Percentiles rank a stretch among this genome's conserved stretches.
Conservation (phyloP, 2,888 invertebrate genomes). For the Leistus spinibarbis region DNA sequence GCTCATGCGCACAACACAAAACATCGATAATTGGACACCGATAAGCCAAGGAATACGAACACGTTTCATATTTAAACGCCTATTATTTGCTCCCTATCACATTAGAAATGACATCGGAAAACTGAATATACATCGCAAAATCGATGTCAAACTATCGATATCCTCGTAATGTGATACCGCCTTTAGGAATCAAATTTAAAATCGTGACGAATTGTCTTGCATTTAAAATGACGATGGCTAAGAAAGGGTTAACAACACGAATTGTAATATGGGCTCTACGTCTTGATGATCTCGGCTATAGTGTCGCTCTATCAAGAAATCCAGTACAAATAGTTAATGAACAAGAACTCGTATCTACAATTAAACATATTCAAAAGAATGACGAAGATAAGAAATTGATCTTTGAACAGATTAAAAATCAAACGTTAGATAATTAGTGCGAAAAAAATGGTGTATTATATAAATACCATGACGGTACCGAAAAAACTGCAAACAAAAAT, state of each 20-base stretch:
- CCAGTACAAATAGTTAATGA: not conserved
- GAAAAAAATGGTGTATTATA: constrained; percentile 35
- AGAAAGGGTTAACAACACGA: constrained; percentile 36
- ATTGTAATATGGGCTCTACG: constrained; percentile 43
- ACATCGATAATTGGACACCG: too few relatives aligned
- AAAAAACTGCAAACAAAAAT: constrained; percentile 40
- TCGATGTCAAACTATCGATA: too few relatives aligned
- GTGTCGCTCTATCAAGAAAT: constrained; percentile 1
- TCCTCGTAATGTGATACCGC: too few relatives aligned
- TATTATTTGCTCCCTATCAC: too few relatives aligned
- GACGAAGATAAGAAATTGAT: constrained; percentile 3
- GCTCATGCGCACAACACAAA: too few relatives aligned
- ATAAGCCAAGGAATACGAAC: too few relatives aligned
- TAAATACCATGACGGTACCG: constrained; percentile 39
- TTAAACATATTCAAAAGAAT: not conserved
- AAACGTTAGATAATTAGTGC: constrained; percentile 40
- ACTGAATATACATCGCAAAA: too few relatives aligned
- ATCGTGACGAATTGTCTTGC: constrained; percentile 41
- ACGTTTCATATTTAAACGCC: too few relatives aligned
- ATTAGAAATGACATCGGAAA: too few relatives aligned
- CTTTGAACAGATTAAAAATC: not conserved
- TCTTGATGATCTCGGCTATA: constrained; percentile 43
- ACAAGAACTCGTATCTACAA: not conserved
- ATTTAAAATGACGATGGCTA: constrained; percentile 33
- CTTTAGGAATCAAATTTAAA: constrained; percentile 41